These are phyloP conservation scores for Coendou prehensilis DNA, from an alignment of 2,797 vertebrate species.

Conservation along the genomic window DNA sequence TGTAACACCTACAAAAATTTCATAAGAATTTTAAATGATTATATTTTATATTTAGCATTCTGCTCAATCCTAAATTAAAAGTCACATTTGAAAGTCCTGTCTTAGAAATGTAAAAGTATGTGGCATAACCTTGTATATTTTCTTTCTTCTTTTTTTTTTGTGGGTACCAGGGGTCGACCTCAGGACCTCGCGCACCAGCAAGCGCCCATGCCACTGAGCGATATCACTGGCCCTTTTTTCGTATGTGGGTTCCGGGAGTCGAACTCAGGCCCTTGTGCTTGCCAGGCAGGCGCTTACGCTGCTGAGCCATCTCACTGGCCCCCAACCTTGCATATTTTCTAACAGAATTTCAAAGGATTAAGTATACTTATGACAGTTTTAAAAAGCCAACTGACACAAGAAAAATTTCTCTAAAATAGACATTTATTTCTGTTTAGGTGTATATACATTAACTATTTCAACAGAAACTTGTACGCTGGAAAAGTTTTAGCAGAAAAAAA, in stretches of 20 bases:
- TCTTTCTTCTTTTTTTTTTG: neutral
- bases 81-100: conserved; percentile 61
- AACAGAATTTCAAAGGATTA: conserved; percentile 61
- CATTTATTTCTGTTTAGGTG: conserved; percentile 71
- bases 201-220: too few species aligned
- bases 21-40: conserved; percentile 16
- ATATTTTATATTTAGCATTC: neutral
- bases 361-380: conserved; percentile 64
- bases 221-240: too few species aligned
- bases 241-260: too few species aligned
- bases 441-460: conserved; percentile 57
- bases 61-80: conserved; percentile 50
- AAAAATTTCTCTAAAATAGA: conserved; percentile 67
- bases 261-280: too few species aligned
- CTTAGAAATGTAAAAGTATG: conserved; percentile 42
- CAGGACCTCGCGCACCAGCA: too few species aligned
- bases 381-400: conserved; percentile 59
- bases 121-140: conserved; percentile 64
- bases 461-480: conserved; percentile 64
- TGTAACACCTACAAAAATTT: conserved; percentile 68
- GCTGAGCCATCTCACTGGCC: too few species aligned
- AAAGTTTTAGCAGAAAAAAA: conserved; percentile 56
- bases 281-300: too few species aligned
- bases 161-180: too few species aligned
- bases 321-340: conserved; percentile 48